Evolutionary conservation across 2,888 invertebrate species (phyloP), one percentile per base, ranked within the genome.

Genomic region (Amphipoea lucens): DNA sequence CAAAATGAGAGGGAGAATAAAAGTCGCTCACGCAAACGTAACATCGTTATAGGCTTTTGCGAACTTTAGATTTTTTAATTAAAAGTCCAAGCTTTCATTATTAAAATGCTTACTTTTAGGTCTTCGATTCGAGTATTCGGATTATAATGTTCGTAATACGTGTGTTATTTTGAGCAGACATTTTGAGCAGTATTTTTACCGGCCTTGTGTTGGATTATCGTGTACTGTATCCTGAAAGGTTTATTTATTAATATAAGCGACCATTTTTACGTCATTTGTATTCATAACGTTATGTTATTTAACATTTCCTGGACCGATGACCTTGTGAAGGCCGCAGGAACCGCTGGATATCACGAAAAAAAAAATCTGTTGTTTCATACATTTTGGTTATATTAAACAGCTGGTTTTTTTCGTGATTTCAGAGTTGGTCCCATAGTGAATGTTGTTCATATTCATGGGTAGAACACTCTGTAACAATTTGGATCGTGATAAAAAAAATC

Each of bases 61-160:
- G 76, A 86, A 90, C 89, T 89, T 90, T 79, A 86, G 82, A 82
- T 87, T 89, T 88, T 89, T 89, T 89, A 89, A 89, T 89, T 90
- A 89, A 90, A 90, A 86, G 72, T 84, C 81, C 79, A 75, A 78
- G 79, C 85, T 82, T 81, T 84, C 82, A 85, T 87, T 87, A 89
- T 87, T 89, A 88, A 85, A 88, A 85, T 88, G 69, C 79, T 87
- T 85, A 79, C 75, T 71, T 81, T 85, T 75, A 84, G 82, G 87
- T 86, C 81, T 90, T 89, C 86, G 84, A 86, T 86, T 83, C 68
- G n/a, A 63, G 72, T 36, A 72, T 79, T 85, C 36, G 66, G 60
- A 86, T 81, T 78, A 54, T 60, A 51, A 68, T 63, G 66, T 66
- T 51, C 4, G 42, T 45, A 51, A 51, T 57, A 54, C 29, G 29